Evolutionary conservation across 2,113 vertebrate species (phyloP).

Genomic region (Pseudorectes ferrugineus): DNA sequence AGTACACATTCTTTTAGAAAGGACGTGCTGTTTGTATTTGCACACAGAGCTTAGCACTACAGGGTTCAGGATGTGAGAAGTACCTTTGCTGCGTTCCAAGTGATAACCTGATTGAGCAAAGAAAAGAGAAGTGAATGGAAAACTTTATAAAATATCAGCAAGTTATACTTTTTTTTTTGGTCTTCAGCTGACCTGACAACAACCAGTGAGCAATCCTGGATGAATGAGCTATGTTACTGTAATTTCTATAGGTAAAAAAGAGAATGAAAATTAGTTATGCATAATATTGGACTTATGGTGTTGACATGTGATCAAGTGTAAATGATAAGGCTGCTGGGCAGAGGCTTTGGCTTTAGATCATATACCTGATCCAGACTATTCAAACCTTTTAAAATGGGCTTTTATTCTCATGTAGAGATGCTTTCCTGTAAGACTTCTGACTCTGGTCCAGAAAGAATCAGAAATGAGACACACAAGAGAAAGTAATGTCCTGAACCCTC

Average conservation of each 20-base stretch:
- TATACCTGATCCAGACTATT: neutral
- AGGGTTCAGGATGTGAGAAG: neutral
- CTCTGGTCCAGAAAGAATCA: neutral
- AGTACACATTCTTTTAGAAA: neutral
- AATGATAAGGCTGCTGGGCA: neutral
- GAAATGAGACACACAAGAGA: neutral
- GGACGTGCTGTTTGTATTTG: neutral
- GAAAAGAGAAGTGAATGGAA: neutral
- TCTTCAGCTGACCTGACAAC: neutral
- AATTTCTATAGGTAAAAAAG: neutral
- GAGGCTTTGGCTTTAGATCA: neutral
- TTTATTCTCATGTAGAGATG: constrained; percentile 1
- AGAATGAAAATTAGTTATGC: neutral
- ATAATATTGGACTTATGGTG: neutral
- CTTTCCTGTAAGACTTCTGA: neutral
- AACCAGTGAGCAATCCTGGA: neutral
- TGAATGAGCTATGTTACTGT: neutral
- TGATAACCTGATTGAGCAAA: neutral
- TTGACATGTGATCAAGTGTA: neutral
- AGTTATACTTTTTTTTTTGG: neutral
- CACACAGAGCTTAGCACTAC: neutral
- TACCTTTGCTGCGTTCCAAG: neutral
- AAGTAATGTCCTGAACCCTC: neutral
- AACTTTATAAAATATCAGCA: neutral
- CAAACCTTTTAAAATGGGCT: neutral